Conservation (phyloP, 2,797 vertebrate species). For the Danio choprae region DNA sequence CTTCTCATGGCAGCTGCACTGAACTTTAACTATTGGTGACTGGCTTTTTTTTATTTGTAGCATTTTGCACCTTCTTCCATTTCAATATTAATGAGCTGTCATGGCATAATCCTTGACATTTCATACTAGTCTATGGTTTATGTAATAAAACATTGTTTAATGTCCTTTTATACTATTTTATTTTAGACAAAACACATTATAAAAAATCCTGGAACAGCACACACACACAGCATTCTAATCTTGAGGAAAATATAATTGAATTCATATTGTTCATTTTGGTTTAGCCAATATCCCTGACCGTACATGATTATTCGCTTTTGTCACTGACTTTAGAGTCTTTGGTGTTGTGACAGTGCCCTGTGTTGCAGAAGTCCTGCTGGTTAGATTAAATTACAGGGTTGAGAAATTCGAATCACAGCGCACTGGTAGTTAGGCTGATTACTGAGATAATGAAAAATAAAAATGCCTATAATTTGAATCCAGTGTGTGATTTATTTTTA, state of each 20-base stretch:
- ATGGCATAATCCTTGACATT: neutral
- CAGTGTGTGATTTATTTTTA: neutral
- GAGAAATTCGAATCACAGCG: constrained; percentile 21
- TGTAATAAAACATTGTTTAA: neutral
- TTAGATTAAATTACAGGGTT: constrained; percentile 33
- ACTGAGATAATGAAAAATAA: constrained; percentile 31
- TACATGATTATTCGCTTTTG: constrained; percentile 18
- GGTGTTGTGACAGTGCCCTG: constrained; percentile 9
- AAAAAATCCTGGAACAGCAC: neutral
- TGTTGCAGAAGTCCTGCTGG: neutral
- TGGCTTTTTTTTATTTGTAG: neutral
- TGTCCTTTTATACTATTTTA: neutral
- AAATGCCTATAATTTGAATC: constrained; percentile 24
- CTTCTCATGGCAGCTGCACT: too few species aligned
- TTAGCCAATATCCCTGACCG: neutral
- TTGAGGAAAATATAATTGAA: neutral
- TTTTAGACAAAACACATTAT: neutral
- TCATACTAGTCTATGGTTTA: neutral
- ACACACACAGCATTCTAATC: neutral
- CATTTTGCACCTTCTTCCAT: neutral
- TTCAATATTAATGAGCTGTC: neutral
- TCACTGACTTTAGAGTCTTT: constrained; percentile 13
- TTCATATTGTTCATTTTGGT: neutral
- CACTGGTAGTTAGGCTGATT: constrained; percentile 32
- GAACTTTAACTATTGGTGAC: neutral